Evolutionary conservation across 92 coral and sea anemone genomes (phyloP), one percentile per base, ranked within the genome.

Genomic region (Palythoa heliodiscus): DNA sequence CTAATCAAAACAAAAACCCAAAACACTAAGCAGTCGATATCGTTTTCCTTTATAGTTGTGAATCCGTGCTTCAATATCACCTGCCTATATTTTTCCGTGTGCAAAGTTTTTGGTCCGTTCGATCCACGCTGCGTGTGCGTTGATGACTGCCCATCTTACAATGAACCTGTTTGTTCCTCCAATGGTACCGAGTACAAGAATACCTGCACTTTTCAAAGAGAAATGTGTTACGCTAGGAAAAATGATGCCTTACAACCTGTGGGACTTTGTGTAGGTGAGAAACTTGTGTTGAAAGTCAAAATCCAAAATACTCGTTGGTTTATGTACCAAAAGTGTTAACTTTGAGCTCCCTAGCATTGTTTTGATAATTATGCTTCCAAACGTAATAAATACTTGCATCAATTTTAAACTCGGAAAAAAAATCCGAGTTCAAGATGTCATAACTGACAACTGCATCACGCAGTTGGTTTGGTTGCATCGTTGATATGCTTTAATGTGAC

Each of bases 101-200:
- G 82, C 35, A 23, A 57, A 29, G 82, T 39, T 2, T 53, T 55
- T 57, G 82, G 82, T 11, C 82, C 82, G 82, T 57, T 12, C 69
- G 52, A 77, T 3, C 24, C 70, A 5, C 39, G 67, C 1, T 77
- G 82, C 17, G 69, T 57, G 16, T 77, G 82, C 47, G 35, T 57
- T 17, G 82, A 77, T 20, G n/a, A 55, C 23, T 77, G 82, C 25
- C 82, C 82, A 17, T 16, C 82, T 17, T 77, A 53, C 82, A 61
- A 77, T 3, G 82, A 77, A 24, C 82, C 82, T 2, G 82, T 77
- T 15, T 77, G 82, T 23, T 77, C 82, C 19, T 58, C 50, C 19
- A 77, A 77, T 52, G 82, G 82, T 7, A 55, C 70, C 24, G 25
- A 29, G 20, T 77, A 12, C 50, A 57, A 77, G 23, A 77, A 77